A percentile compares a stretch with the other conserved stretches of the same genome.
Evolutionary conservation across 2,888 invertebrate species (phyloP).

Genomic region (Aphodius sticticus): DNA sequence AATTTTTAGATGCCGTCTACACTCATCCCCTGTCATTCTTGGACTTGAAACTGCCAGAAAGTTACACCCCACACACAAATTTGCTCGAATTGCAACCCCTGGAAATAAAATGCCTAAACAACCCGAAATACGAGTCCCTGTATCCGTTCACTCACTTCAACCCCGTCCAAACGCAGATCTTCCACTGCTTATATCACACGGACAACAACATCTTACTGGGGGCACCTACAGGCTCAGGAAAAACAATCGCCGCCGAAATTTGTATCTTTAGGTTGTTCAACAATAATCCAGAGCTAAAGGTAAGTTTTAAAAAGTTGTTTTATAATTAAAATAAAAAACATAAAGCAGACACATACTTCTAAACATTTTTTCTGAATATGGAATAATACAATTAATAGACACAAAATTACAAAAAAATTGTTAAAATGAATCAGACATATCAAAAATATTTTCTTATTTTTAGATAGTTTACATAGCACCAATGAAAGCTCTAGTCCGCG

Average conservation of each 20-base stretch:
- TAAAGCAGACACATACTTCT: too few relatives aligned
- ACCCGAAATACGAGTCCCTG: conserved; percentile 78
- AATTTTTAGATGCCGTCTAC: conserved; percentile 45
- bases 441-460: conserved; percentile 48
- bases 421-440: too few relatives aligned
- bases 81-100: conserved; percentile 90
- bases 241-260: conserved; percentile 97
- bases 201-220: conserved; percentile 93
- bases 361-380: too few relatives aligned
- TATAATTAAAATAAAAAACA: conserved; percentile 16
- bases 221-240: conserved; percentile 96
- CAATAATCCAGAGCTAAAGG: conserved; percentile 80
- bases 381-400: too few relatives aligned
- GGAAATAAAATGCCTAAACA: conserved; percentile 77
- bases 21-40: conserved; percentile 74
- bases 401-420: too few relatives aligned
- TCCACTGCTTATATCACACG: conserved; percentile 94
- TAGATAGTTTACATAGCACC: conserved; percentile 98
- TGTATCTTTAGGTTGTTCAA: conserved; percentile 94
- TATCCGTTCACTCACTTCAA: conserved; percentile 96
- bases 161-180: conserved; percentile 98
- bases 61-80: conserved; percentile 93
- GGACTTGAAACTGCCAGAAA: conserved; percentile 89
- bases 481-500: conserved; percentile 95
- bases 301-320: conserved; percentile 48